Percentiles rank a stretch among this genome's conserved stretches.
These are phyloP conservation scores for Channallabes apus DNA, from an alignment of 2,797 vertebrate genomes.

Conservation along the genomic window DNA sequence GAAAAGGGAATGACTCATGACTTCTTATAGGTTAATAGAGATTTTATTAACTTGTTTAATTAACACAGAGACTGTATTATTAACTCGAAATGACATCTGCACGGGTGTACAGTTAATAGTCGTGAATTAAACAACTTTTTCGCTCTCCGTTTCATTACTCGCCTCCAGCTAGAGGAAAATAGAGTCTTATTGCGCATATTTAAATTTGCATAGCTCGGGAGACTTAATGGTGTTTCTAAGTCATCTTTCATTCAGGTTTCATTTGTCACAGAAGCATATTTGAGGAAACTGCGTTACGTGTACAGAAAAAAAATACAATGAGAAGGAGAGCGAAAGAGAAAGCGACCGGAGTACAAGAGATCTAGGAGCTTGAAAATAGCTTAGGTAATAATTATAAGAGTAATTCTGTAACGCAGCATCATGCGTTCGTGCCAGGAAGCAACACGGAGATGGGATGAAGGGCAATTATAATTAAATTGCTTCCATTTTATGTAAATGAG, in stretches of 20 bases:
- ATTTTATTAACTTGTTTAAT: constrained; percentile 28
- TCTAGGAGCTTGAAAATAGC: background rate
- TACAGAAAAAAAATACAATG: background rate
- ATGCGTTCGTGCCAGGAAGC: background rate
- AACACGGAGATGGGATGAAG: no score
- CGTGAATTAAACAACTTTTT: constrained; percentile 16
- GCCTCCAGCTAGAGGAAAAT: constrained; percentile 33
- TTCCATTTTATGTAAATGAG: constrained; percentile 1
- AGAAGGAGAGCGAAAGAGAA: no score
- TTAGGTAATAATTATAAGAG: background rate
- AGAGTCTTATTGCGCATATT: constrained; percentile 25
- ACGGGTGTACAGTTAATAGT: background rate
- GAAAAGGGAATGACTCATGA: background rate
- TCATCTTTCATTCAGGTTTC: constrained; percentile 32
- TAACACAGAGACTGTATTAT: background rate
- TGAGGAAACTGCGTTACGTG: background rate
- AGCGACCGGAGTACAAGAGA: background rate
- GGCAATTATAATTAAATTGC: background rate
- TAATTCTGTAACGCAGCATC: background rate
- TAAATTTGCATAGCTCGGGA: constrained; percentile 17
- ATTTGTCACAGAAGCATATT: constrained; percentile 21
- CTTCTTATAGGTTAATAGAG: constrained; percentile 3
- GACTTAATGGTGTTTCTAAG: constrained; percentile 16
- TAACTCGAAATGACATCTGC: no score
- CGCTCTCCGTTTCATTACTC: constrained; percentile 10